Conservation (phyloP, 2,888 invertebrate species). For the Drosophila neonasuta region DNA sequence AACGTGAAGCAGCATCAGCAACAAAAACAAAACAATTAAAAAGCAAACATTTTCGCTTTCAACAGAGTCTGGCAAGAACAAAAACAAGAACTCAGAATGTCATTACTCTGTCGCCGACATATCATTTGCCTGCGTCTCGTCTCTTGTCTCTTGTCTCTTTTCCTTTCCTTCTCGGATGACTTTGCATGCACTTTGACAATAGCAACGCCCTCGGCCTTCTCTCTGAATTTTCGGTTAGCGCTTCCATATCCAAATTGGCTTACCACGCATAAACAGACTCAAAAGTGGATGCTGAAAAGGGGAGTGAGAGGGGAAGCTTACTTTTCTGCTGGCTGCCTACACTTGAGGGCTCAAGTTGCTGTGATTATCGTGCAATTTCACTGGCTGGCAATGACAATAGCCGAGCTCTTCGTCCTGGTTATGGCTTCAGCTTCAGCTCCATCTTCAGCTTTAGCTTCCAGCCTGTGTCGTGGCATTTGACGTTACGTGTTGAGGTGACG, state of each 20-base stretch:
- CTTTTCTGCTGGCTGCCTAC: slow-evolving; percentile 35
- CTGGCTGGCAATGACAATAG: slow-evolving; percentile 63
- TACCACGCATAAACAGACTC: slow-evolving; percentile 72
- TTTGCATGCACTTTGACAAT: slow-evolving; percentile 69
- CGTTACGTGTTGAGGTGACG: slow-evolving; percentile 75
- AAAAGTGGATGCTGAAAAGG: slow-evolving; percentile 1
- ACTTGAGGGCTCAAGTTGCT: slow-evolving; percentile 76
- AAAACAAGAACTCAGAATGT: slow-evolving; percentile 44
- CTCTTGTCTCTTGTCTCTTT: not conserved
- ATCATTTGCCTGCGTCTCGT: slow-evolving; percentile 26
- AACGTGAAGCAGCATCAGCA: not conserved
- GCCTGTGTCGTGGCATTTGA: slow-evolving; percentile 68
- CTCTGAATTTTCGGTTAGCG: slow-evolving; percentile 60
- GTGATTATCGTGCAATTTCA: slow-evolving; percentile 77
- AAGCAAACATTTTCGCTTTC: slow-evolving; percentile 62
- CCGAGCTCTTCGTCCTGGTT: slow-evolving; percentile 13
- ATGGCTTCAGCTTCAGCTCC: slow-evolving; percentile 14
- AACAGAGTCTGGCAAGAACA: slow-evolving; percentile 38
- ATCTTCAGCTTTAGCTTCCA: too few relatives aligned
- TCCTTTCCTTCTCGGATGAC: slow-evolving; percentile 28
- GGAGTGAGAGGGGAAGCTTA: slow-evolving; percentile 1
- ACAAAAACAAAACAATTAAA: slow-evolving; percentile 57
- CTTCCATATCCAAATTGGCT: slow-evolving; percentile 73
- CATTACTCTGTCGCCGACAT: slow-evolving; percentile 64
- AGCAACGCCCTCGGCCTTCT: slow-evolving; percentile 56